Evolutionary conservation across 2,797 vertebrate species (phyloP), one percentile per base, ranked within the genome.

Genomic region (Sebastes glaucus): DNA sequence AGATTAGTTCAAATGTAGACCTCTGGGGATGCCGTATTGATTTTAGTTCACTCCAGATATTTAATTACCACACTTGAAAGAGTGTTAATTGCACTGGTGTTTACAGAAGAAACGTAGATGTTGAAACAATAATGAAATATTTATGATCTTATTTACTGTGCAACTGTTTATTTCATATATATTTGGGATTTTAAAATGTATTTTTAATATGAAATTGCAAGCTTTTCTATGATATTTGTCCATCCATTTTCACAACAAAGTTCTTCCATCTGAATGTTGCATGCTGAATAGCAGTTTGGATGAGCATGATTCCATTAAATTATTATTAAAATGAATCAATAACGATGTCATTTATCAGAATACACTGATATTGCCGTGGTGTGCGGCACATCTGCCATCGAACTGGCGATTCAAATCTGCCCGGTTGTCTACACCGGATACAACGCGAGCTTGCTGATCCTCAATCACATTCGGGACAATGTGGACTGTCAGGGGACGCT

Each of bases 381-480:
- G 25, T 96, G 95, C 27, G 95, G 94, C 60, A 94, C 94, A n/a
- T 87, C 93, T 56, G 11, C 88, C 60, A 95, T 96, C 16, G 49
- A 90, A 3, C 86, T 96, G 74, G 90, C 90, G 0, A 93, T 96
- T 82, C 90, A 91, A 23, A 86, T 94, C 78, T 96, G 95, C 69
- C 95, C 93, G 0, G 92, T 85, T 8, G 71, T 95, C 67, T 96
- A 94, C 86, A 93, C 90, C 0, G 93, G 95, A 61, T 96, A 94
- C 89, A 96, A 96, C 9, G 86, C 81, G 22, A 94, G 88, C 35
- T 77, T 95, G 62, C 88, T 96, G 82, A 90, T 92, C 66, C 75
- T 96, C 67, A 96, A 96, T 80, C 72, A 59, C 56, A 79, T 92
- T 5, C 1, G 4, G 9, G 52, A 53, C 38, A 77, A 92, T 8